These are phyloP conservation scores for Crepidodera aurea DNA, from an alignment of 2,888 invertebrate species.

Conservation along the genomic window DNA sequence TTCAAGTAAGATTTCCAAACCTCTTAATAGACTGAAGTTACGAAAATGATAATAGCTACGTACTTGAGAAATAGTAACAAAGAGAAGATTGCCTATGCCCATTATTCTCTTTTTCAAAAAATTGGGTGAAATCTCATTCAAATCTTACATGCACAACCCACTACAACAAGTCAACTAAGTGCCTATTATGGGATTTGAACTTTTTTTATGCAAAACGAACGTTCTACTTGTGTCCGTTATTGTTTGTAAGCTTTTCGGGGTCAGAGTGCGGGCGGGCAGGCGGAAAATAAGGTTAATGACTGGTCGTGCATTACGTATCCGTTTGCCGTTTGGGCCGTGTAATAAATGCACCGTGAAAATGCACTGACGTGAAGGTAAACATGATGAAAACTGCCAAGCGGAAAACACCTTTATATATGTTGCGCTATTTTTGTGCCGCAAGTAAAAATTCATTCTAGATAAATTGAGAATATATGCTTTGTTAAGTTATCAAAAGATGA, in stretches of 20 bases:
- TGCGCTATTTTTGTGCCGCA: too few species aligned
- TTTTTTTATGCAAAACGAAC: slow-evolving; percentile 14
- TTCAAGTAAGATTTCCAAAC: background rate
- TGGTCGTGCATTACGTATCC: background rate
- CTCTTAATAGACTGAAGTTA: background rate
- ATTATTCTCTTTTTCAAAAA: background rate
- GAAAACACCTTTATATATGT: too few species aligned
- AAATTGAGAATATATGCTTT: too few species aligned
- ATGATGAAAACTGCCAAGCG: too few species aligned
- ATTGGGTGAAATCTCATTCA: background rate
- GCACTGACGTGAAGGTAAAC: too few species aligned
- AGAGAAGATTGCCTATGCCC: background rate
- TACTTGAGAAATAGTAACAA: slow-evolving; percentile 1
- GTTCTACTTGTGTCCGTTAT: slow-evolving; percentile 12
- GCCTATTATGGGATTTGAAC: background rate
- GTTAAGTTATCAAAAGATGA: too few species aligned
- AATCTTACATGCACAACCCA: background rate
- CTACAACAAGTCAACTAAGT: background rate
- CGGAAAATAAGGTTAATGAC: background rate
- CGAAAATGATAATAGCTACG: background rate
- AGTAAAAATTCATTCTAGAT: too few species aligned
- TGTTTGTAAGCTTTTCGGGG: slow-evolving; percentile 1
- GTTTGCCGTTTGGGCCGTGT: background rate
- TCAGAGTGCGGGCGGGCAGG: slow-evolving; percentile 7
- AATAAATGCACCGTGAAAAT: background rate